These are phyloP conservation scores for Oryzias dopingdopingensis DNA, from an alignment of 2,797 vertebrate species.

Conservation along the genomic window DNA sequence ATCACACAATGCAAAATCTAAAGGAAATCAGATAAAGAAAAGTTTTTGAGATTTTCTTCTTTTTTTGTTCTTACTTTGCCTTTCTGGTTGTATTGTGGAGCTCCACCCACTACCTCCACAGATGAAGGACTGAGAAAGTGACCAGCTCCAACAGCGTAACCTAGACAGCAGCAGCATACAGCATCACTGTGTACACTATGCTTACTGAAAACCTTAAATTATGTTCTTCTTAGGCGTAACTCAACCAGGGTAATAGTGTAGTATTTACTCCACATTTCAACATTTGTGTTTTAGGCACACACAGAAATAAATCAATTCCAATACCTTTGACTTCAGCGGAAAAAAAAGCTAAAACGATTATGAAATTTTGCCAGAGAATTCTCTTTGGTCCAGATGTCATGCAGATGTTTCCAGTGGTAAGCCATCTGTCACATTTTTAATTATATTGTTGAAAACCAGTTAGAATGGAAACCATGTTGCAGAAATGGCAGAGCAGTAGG, in stretches of 20 bases:
- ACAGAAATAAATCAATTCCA: too few species aligned
- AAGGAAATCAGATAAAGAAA: not conserved
- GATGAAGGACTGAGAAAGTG: conserved; percentile 79
- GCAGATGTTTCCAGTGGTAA: too few species aligned
- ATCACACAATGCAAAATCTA: too few species aligned
- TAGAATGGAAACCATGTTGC: too few species aligned
- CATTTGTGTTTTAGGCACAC: too few species aligned
- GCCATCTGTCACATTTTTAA: too few species aligned
- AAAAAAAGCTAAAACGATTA: too few species aligned
- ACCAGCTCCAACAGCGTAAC: conserved; percentile 91
- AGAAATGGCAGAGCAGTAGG: too few species aligned
- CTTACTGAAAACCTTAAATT: not conserved
- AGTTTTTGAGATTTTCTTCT: not conserved
- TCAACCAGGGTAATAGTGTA: not conserved
- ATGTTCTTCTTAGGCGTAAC: not conserved
- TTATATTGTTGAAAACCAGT: too few species aligned
- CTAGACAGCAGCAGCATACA: conserved; percentile 64
- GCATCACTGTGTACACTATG: not conserved
- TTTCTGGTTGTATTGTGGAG: conserved; percentile 90
- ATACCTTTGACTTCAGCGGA: too few species aligned
- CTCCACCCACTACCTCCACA: conserved; percentile 89
- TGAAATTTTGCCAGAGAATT: too few species aligned
- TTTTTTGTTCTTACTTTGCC: conserved; percentile 84
- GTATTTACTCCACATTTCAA: not conserved
- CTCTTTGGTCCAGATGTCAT: too few species aligned